Evolutionary conservation across 2,888 invertebrate genomes (phyloP).

Genomic region (Amiota communis): DNA sequence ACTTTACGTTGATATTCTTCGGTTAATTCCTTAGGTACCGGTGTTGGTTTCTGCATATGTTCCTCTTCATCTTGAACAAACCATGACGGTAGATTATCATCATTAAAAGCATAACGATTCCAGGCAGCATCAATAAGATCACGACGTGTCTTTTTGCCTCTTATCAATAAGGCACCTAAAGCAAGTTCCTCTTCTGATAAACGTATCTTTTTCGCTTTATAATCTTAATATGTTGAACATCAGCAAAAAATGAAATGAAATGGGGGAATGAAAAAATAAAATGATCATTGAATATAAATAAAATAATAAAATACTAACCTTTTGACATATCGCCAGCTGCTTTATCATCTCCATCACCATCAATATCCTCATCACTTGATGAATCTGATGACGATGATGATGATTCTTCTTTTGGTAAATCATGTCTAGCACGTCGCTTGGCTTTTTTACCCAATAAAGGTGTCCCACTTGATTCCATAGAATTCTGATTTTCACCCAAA

Average conservation of each 20-base stretch:
- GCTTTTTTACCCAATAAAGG: slow-evolving; percentile 68
- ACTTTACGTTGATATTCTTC: slow-evolving; percentile 88
- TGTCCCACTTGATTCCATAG: neutral
- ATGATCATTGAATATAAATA: no score
- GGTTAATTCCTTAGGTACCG: slow-evolving; percentile 89
- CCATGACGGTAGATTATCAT: slow-evolving; percentile 95
- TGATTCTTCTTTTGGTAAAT: slow-evolving; percentile 43
- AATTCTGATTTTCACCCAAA: slow-evolving; percentile 62
- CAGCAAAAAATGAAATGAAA: neutral
- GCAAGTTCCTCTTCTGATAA: slow-evolving; percentile 92
- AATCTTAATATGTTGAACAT: slow-evolving; percentile 39
- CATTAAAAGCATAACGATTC: slow-evolving; percentile 95
- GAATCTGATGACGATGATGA: slow-evolving; percentile 55
- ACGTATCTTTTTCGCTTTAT: slow-evolving; percentile 77
- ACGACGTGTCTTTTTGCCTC: slow-evolving; percentile 91
- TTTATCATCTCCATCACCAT: slow-evolving; percentile 52
- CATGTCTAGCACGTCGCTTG: slow-evolving; percentile 67
- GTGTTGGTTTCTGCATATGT: slow-evolving; percentile 87
- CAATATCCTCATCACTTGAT: slow-evolving; percentile 59
- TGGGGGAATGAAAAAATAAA: neutral
- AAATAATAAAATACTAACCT: slow-evolving; percentile 42
- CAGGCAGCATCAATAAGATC: slow-evolving; percentile 93
- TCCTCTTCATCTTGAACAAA: slow-evolving; percentile 94
- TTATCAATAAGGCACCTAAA: slow-evolving; percentile 90
- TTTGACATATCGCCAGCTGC: slow-evolving; percentile 55